phyloP scores from a whole-genome alignment of 2,113 vertebrate species.

The Girardinichthys multiradiatus region DNA sequence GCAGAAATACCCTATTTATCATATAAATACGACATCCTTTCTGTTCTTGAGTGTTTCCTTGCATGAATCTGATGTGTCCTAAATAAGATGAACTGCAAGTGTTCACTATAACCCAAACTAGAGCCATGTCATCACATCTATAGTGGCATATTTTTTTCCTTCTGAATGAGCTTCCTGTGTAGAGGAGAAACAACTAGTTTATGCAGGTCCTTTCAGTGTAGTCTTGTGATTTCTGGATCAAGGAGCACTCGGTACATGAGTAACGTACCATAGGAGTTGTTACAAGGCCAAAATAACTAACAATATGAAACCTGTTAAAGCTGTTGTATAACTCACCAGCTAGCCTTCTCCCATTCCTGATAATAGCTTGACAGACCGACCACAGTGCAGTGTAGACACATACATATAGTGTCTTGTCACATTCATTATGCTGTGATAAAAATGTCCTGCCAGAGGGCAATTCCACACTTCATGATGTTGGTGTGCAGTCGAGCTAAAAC shows the following conservation, averaged over 20 bases:
- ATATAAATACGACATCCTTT: not conserved
- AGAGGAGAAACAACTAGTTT: constrained; percentile 16
- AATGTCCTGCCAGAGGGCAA: constrained; percentile 44
- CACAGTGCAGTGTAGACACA: constrained; percentile 27
- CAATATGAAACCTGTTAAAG: constrained; percentile 69
- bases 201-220: constrained; percentile 14
- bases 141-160: not conserved
- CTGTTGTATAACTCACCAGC: constrained; percentile 65
- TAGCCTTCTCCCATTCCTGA: constrained; percentile 36
- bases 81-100: not conserved
- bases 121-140: not conserved
- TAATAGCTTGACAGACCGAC: constrained; percentile 36
- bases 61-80: not conserved
- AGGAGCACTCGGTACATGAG: constrained; percentile 45
- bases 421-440: constrained; percentile 50
- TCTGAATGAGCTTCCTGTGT: constrained; percentile 2
- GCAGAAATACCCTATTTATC: constrained; percentile 42
- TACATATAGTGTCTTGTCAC: constrained; percentile 22
- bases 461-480: constrained; percentile 22
- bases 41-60: not conserved
- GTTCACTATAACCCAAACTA: not conserved
- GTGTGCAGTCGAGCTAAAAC: constrained; percentile 6
- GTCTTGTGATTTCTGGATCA: constrained; percentile 64
- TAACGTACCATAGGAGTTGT: constrained; percentile 39
- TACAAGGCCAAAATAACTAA: constrained; percentile 56